Conservation (phyloP, 1,140 invertebrate genomes). For the Neoseiulus cucumeris region DNA sequence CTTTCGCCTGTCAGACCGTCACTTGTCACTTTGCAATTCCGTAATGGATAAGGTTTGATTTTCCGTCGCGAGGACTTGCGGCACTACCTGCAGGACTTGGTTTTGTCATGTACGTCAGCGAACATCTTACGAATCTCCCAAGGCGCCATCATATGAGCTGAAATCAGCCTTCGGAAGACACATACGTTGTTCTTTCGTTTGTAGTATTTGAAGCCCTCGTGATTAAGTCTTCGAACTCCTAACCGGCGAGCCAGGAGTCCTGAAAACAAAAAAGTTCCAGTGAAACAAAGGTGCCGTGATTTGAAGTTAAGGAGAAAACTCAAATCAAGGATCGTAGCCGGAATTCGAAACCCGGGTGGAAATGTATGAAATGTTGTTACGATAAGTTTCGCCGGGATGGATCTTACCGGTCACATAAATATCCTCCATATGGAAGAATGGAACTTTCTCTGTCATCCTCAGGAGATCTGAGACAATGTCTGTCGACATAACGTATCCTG, state of each 20-base stretch:
- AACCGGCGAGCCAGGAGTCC: constrained; percentile 6
- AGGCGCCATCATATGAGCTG: constrained; percentile 17
- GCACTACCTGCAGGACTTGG: constrained; percentile 16
- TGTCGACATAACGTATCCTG: constrained; percentile 55
- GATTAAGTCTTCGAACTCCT: constrained; percentile 15
- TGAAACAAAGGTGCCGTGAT: no score
- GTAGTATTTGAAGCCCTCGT: constrained; percentile 19
- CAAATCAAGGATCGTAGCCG: neutral
- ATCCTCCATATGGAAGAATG: constrained; percentile 30
- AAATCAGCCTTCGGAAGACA: constrained; percentile 16
- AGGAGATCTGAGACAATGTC: constrained; percentile 24
- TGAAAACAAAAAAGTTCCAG: neutral
- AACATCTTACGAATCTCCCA: constrained; percentile 16
- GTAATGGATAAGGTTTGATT: no score
- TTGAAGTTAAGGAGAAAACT: neutral
- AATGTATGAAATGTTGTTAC: neutral
- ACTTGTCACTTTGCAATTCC: no score
- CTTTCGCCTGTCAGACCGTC: no score
- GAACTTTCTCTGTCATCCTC: constrained; percentile 14
- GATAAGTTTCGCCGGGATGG: no score
- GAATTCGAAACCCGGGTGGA: neutral
- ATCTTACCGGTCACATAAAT: constrained; percentile 28
- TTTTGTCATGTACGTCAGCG: constrained; percentile 15
- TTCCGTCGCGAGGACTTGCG: no score
- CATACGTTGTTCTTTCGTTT: constrained; percentile 18